phyloP scores from a whole-genome alignment of 2,113 vertebrate genomes.

The Prunella himalayana region DNA sequence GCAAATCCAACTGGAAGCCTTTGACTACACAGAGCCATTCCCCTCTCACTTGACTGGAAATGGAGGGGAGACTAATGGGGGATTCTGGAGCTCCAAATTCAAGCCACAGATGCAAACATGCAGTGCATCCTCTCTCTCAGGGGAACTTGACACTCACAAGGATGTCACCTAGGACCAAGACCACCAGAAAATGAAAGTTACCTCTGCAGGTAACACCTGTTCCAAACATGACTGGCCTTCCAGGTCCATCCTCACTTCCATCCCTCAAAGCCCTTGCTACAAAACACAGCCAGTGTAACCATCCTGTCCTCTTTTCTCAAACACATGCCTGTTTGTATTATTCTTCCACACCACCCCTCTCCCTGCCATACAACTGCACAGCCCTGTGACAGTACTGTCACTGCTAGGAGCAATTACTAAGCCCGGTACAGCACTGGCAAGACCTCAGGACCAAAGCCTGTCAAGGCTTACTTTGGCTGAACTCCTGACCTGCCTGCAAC shows the following conservation, averaged over 20 bases:
- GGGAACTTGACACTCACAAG: background rate
- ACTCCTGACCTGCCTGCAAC: background rate
- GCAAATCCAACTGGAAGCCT: background rate
- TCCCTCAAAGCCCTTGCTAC: background rate
- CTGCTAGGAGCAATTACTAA: background rate
- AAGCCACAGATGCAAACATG: background rate
- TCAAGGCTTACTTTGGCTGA: background rate
- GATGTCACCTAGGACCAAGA: background rate
- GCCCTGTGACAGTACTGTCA: background rate
- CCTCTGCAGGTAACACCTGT: background rate
- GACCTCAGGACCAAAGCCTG: background rate
- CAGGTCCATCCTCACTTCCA: background rate
- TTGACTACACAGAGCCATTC: background rate
- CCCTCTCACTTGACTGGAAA: background rate
- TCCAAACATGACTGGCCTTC: background rate
- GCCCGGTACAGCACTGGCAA: background rate
- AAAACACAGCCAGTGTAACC: background rate
- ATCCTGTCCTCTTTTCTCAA: background rate
- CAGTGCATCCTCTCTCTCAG: background rate
- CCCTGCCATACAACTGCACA: accelerated
- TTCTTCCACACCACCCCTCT: background rate
- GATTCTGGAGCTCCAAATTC: background rate
- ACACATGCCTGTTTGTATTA: background rate
- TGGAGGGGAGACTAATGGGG: background rate
- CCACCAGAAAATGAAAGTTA: background rate